These are phyloP conservation scores for Quadroppia sp. DNA, from an alignment of 2,888 invertebrate species.

Conservation along the genomic window DNA sequence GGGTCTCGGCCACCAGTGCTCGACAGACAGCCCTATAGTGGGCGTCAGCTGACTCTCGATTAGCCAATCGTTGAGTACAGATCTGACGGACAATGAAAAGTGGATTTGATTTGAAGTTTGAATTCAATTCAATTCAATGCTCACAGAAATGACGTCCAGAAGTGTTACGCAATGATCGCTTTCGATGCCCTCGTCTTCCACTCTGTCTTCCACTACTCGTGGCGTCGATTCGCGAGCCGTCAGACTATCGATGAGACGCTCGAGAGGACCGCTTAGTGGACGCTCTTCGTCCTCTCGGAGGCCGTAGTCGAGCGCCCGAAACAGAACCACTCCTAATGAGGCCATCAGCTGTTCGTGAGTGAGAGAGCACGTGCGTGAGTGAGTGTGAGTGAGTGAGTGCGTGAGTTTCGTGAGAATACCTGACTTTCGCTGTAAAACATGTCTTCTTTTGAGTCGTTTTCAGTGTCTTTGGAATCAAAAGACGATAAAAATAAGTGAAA, in stretches of 20 bases:
- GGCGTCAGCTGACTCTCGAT: constrained; percentile 59
- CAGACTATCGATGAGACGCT: constrained; percentile 66
- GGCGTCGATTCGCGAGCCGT: neutral
- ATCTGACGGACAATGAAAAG: neutral
- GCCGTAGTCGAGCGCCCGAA: constrained; percentile 83
- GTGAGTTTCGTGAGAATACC: neutral
- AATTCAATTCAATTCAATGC: constrained; percentile 8
- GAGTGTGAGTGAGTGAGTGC: neutral
- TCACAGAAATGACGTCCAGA: constrained; percentile 38
- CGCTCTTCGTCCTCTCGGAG: constrained; percentile 79
- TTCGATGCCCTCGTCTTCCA: constrained; percentile 45
- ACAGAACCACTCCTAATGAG: constrained; percentile 76
- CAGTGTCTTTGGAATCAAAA: neutral
- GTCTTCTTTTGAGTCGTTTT: too few relatives aligned
- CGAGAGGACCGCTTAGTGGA: constrained; percentile 76
- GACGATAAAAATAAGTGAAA: neutral
- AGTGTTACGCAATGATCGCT: too few relatives aligned
- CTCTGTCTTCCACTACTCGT: constrained; percentile 19
- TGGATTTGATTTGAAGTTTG: neutral
- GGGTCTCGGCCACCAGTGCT: constrained; percentile 83
- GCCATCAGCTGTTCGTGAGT: constrained; percentile 62
- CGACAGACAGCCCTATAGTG: constrained; percentile 90
- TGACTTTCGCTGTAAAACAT: neutral
- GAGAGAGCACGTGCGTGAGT: neutral
- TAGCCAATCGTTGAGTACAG: neutral